These are phyloP conservation scores for Cinclus mexicanus DNA, from an alignment of 2,113 vertebrate species.

Conservation along the genomic window DNA sequence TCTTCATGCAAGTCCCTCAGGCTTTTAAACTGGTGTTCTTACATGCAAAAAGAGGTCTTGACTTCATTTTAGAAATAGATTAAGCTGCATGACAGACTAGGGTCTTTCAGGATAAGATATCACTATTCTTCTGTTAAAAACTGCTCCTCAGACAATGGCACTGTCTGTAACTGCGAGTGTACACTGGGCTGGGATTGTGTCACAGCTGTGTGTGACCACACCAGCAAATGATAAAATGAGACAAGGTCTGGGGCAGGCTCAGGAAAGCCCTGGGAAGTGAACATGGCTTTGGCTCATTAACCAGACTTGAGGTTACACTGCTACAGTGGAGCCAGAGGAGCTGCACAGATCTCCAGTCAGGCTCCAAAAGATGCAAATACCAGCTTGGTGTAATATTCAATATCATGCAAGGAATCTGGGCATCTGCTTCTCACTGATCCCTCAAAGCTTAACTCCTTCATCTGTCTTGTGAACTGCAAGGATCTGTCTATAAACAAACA, in stretches of 20 bases:
- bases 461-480: neutral
- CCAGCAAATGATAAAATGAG: neutral
- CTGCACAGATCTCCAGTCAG: neutral
- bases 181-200: neutral
- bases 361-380: neutral
- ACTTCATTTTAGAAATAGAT: neutral
- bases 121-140: neutral
- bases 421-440: neutral
- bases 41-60: neutral
- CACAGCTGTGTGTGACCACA: neutral
- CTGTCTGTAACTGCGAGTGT: fast-evolving
- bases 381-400: neutral
- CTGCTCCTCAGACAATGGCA: fast-evolving
- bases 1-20: neutral
- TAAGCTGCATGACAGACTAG: neutral
- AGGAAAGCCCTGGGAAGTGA: neutral
- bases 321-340: neutral
- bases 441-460: neutral
- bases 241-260: neutral
- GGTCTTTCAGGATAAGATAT: neutral
- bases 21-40: neutral
- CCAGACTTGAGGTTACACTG: neutral
- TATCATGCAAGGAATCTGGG: neutral
- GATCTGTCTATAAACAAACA: neutral
- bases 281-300: neutral